Base-by-base conservation (phyloP, 2,888 invertebrate species). In the Oligia latruncula region DNA sequence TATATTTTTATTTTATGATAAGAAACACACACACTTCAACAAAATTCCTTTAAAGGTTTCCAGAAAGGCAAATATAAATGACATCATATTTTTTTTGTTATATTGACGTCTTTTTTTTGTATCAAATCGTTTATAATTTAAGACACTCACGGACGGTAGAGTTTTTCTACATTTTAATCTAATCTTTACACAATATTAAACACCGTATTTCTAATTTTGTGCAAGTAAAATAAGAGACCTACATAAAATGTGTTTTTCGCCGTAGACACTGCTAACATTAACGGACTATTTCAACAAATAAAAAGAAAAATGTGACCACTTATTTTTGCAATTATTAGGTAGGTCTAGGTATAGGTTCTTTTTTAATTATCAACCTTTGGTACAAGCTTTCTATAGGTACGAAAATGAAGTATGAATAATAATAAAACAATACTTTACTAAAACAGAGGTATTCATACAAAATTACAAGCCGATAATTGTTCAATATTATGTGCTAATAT, bases 131-230 rank as follows among this genome's bases (percentile, higher is more conserved):
- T 77, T 83, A 55, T n/a, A 49, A 67, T 4, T 74, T 81, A 89
- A 89, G 89, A 86, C 90, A 90, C 91, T 88, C 82, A 76, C 87
- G 94, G 94, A 94, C 94, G 94, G 93, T 93, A 93, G 91, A 90
- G n/a, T 84, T 84, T 81, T 80, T 77, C 82, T 89, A 88, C 73
- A 74, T 80, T 71, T 68, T 81, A 84, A 83, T 84, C 80, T 82
- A 86, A 82, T 78, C 40, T 77, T 84, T 85, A 80, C 68, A 82
- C 76, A 82, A 71, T 71, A 52, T 64, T 74, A 81, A 82, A 79
- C 75, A 87, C 73, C 17, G 23, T 82, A 78, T 64, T 71, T 65
- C 77, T 81, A 82, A 72, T 71, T 77, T 76, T 81, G 89, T 89
- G 88, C 88, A 67, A 43, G 65, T 35, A 64, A 87, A 70, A 60